Percentiles rank a stretch among this genome's conserved stretches.
Evolutionary conservation across 2,888 invertebrate species (phyloP).

Genomic region (Ditylenchus weischeri): DNA sequence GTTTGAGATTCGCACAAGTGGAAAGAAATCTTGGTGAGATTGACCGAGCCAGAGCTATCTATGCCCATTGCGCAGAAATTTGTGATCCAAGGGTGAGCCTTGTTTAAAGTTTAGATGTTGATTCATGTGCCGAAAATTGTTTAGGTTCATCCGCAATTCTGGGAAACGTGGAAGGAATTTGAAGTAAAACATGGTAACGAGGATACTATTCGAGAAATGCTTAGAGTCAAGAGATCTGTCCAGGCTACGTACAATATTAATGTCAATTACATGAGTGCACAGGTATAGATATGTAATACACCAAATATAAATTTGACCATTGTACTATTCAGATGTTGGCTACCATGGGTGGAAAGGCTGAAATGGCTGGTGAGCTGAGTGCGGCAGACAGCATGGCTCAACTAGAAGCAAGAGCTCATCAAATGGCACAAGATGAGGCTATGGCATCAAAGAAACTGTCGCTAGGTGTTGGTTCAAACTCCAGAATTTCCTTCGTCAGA

Average conservation of each 20-base stretch:
- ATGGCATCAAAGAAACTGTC: conserved; percentile 20
- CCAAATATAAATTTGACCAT: not conserved
- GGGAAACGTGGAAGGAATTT: conserved; percentile 99
- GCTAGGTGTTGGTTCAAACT: conserved; percentile 22
- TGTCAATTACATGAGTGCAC: conserved; percentile 94
- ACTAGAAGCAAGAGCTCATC: conserved; percentile 75
- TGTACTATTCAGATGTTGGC: conserved; percentile 70
- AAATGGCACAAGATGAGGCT: conserved; percentile 44
- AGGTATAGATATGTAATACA: not conserved
- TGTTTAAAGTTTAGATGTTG: too few relatives aligned
- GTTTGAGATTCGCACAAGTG: conserved; percentile 90
- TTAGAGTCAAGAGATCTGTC: conserved; percentile 61
- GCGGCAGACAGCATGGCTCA: conserved; percentile 83
- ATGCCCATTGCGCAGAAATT: conserved; percentile 95
- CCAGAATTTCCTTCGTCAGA: conserved; percentile 69
- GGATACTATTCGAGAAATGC: conserved; percentile 97
- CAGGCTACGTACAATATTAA: conserved; percentile 92
- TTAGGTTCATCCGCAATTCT: conserved; percentile 79
- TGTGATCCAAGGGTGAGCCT: conserved; percentile 85
- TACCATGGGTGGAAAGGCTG: conserved; percentile 40
- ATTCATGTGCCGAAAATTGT: not conserved
- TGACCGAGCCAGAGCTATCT: conserved; percentile 91
- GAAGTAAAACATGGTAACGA: conserved; percentile 98
- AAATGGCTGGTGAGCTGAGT: conserved; percentile 69
- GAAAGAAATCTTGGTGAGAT: conserved; percentile 97